Evolutionary conservation across 2,888 invertebrate genomes (phyloP), one percentile per base, ranked within the genome.

Genomic region (Hedychridium roseum): DNA sequence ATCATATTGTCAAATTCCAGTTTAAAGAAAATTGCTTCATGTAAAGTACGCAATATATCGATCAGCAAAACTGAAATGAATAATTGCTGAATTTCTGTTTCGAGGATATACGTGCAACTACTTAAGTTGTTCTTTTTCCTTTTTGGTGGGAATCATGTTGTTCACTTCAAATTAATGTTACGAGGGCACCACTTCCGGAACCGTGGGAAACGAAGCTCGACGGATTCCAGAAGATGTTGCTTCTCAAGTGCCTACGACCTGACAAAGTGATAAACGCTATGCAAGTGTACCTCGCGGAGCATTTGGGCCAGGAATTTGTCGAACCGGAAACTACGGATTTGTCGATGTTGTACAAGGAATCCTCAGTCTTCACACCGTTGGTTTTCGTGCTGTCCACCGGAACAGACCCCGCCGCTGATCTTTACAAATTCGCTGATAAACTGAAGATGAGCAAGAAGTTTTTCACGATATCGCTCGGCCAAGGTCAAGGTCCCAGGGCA

Each of bases 351-450:
- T 95, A 86, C 79, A 87, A 84, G 0, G 94, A 95, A 73, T 92
- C 94, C 0, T 88, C 87, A 43, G 85, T 88, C 0, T 80, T 85
- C 1, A 87, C 89, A 0, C 95, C 95, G 0, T 82, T 96, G 41
- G 88, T 96, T 44, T 95, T 96, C 71, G 90, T 96, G 12, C 82
- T 96, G 0, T 94, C 94, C 1, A 89, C 94, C 0, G 95, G 95
- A 5, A 93, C 94, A 0, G 95, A 96, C 79, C 96, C 95, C 0
- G 91, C 92, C 2, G 85, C 85, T 76, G 90, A 90, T 64, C 79
- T 93, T 20, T 83, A 90, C 66, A 91, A 91, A 79, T 94, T 92
- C 73, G 92, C 94, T 0, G 92, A 94, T 38, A 86, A 86, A 65
- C 85, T 89, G 85, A 88, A 87, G 60, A 86, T 89, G 82, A 82